Evolutionary conservation across 1,140 invertebrate genomes (phyloP), one percentile per base, ranked within the genome.

Genomic region (Sminthurides bifidus): DNA sequence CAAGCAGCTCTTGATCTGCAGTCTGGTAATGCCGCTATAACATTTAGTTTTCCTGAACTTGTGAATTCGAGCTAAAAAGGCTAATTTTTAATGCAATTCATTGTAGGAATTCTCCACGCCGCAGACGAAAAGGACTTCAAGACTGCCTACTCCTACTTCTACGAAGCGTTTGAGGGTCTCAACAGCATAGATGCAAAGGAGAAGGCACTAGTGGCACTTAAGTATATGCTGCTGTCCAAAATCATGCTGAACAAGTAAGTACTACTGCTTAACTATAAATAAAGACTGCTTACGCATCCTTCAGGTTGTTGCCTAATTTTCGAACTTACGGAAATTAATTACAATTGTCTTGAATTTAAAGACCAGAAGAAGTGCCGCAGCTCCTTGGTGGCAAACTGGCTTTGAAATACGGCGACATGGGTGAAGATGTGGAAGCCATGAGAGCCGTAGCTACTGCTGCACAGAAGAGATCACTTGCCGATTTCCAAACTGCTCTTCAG

Each of bases 141-240:
- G 78, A 99, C 95, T 63, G 96, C 95, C 33, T 99, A 95, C 72
- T 98, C 95, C 35, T 99, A 99, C 70, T 99, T 98, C 70, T 99
- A 98, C 74, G 96, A 99, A 77, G 95, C 95, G 33, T 99, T 99
- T 74, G 96, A 99, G 78, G 93, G 93, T 59, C 98, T 94, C 73
- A 93, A 98, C 72, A 93, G 90, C 63, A 85, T 94, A 17, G 92
- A 96, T 67, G 83, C 79, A 67, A 81, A 82, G 14, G 15, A 48
- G 21, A 94, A 92, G 72, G 94, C 95, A 10, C 71, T 98, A 2
- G 87, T 82, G 37, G 89, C 92, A 21, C 74, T 99, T 1, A 99
- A 99, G 70, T 99, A 99, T 72, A 99, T 99, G 95, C 78, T 99
- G 54, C 71, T 99, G 44, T 95, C 90, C 44, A 99, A 99, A 77